A percentile compares a stretch with the other conserved stretches of the same genome.
phyloP scores from a whole-genome alignment of 2,113 vertebrate species.

The Megaleporinus macrocephalus region DNA sequence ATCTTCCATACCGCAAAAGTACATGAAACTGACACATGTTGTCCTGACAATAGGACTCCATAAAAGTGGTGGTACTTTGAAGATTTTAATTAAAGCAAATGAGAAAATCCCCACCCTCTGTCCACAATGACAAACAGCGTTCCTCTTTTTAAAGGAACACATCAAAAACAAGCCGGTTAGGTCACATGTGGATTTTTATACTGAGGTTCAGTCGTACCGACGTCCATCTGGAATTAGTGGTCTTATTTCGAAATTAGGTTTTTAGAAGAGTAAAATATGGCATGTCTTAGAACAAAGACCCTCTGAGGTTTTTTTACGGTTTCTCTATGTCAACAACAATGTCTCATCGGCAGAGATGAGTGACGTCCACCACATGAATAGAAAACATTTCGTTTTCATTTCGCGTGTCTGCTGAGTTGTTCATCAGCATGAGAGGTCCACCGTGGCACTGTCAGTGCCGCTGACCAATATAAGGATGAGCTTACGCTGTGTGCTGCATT shows the following conservation, averaged over 20 bases:
- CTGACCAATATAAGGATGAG: not conserved
- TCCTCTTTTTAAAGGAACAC: slow-evolving; percentile 74
- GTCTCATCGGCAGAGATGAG: slow-evolving; percentile 46
- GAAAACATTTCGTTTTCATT: slow-evolving; percentile 29
- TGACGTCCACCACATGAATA: slow-evolving; percentile 27
- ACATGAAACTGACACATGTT: slow-evolving; percentile 68
- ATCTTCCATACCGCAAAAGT: slow-evolving; percentile 43
- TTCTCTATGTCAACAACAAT: slow-evolving; percentile 69
- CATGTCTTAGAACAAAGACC: slow-evolving; percentile 78
- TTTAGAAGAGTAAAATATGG: slow-evolving; percentile 70
- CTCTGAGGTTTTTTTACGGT: slow-evolving; percentile 72
- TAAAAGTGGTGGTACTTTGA: slow-evolving; percentile 71
- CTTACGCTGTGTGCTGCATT: not conserved
- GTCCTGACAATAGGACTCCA: slow-evolving; percentile 64
- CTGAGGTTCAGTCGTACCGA: slow-evolving; percentile 74
- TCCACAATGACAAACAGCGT: slow-evolving; percentile 74
- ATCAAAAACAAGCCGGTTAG: slow-evolving; percentile 73
- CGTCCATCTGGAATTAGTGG: slow-evolving; percentile 78
- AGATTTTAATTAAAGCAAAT: slow-evolving; percentile 79
- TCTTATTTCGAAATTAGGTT: slow-evolving; percentile 76
- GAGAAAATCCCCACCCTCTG: slow-evolving; percentile 70
- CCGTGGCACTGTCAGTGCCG: not conserved
- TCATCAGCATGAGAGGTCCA: not conserved
- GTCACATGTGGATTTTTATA: slow-evolving; percentile 67
- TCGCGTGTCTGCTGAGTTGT: slow-evolving; percentile 27